phyloP scores from a whole-genome alignment of 2,113 vertebrate genomes.

The Crotophaga sulcirostris region DNA sequence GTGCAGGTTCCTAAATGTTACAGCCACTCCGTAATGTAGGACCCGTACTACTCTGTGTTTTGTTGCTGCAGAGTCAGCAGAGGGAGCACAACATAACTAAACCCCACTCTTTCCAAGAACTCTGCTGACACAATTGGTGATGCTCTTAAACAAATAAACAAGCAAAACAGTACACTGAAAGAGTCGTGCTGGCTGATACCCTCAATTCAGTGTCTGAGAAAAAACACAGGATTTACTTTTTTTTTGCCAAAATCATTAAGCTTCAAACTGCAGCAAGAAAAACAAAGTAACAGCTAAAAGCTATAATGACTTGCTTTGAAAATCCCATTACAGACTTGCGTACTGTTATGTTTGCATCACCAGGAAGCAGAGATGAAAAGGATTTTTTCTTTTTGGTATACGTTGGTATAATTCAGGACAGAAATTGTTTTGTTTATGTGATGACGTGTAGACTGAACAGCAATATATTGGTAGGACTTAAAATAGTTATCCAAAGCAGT shows the following conservation, averaged over 20 bases:
- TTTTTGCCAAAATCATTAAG: neutral
- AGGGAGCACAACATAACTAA: constrained; percentile 63
- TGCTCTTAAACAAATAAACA: constrained; percentile 10
- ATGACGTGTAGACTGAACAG: neutral
- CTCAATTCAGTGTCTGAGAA: neutral
- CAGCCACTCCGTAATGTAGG: neutral
- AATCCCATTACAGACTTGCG: neutral
- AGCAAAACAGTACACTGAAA: neutral
- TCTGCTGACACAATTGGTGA: neutral
- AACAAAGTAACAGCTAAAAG: neutral
- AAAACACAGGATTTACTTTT: neutral
- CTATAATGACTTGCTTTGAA: neutral
- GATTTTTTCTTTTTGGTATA: neutral
- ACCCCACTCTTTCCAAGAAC: constrained; percentile 24
- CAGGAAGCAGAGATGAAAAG: neutral
- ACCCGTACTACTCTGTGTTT: neutral
- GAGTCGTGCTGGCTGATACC: neutral
- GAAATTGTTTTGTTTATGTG: neutral
- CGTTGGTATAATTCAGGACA: neutral
- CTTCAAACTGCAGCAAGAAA: neutral
- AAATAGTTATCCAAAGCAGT: neutral
- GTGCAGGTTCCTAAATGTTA: neutral
- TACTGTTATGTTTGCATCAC: neutral
- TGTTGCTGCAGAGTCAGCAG: constrained; percentile 61
- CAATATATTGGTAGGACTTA: neutral